These are phyloP conservation scores for Zaprionus vittiger DNA, from an alignment of 1,140 invertebrate genomes.

Conservation along the genomic window DNA sequence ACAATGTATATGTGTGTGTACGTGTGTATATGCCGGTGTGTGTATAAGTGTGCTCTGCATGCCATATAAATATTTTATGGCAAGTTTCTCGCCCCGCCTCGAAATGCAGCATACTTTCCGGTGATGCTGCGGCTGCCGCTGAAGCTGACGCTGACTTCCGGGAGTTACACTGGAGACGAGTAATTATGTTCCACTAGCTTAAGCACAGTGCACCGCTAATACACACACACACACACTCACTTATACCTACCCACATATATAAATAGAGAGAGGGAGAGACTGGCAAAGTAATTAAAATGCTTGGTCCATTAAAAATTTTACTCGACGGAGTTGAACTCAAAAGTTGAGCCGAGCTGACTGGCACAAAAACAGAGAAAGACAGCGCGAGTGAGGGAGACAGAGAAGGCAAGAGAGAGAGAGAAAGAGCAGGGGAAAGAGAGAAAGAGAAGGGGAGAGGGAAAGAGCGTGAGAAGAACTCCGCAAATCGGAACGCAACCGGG, in stretches of 20 bases:
- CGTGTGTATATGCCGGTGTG: constrained; percentile 17
- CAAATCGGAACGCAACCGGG: constrained; percentile 33
- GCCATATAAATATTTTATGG: constrained; percentile 76
- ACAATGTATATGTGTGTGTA: constrained; percentile 17
- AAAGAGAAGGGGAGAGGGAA: constrained; percentile 7
- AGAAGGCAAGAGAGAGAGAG: neutral
- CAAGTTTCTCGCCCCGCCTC: constrained; percentile 62
- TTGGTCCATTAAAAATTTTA: constrained; percentile 81
- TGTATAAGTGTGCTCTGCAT: constrained; percentile 21
- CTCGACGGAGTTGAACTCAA: constrained; percentile 78
- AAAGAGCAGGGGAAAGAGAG: neutral
- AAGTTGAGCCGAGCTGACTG: constrained; percentile 72
- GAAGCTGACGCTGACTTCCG: constrained; percentile 68
- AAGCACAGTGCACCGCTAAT: constrained; percentile 49
- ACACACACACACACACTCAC: constrained; percentile 7
- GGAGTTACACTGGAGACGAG: constrained; percentile 75
- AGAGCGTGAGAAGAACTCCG: neutral
- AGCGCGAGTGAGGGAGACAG: neutral
- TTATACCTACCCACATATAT: neutral
- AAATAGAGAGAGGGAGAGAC: constrained; percentile 5
- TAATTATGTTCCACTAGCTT: constrained; percentile 83
- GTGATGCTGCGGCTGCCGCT: constrained; percentile 62
- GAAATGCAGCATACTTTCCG: constrained; percentile 70
- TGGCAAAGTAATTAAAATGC: constrained; percentile 79
- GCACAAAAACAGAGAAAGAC: constrained; percentile 5